Evolutionary conservation across 2,888 invertebrate genomes (phyloP).

Genomic region (Eristalis arbustorum): DNA sequence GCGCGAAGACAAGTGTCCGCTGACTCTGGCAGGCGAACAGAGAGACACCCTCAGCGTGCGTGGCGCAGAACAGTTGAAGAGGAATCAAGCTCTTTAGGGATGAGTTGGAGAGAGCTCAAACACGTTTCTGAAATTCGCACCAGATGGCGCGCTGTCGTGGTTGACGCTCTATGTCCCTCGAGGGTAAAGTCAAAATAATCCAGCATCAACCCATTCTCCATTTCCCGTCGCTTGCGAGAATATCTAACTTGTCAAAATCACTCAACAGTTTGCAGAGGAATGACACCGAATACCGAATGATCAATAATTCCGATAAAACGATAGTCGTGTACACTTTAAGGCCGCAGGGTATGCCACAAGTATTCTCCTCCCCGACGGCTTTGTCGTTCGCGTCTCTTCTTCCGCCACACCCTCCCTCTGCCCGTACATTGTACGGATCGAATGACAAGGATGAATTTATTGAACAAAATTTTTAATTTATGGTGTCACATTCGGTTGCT

Average conservation of each 20-base stretch:
- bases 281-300: slow-evolving; percentile 16
- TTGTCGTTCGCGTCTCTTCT: neutral
- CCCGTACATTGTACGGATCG: neutral
- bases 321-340: neutral
- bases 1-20: no score
- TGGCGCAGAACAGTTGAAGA: no score
- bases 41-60: no score
- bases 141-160: no score
- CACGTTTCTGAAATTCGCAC: no score
- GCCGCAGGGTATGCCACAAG: neutral
- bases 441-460: slow-evolving; percentile 36
- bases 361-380: neutral
- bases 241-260: neutral
- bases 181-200: no score
- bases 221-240: neutral
- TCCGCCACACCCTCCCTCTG: neutral
- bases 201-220: no score
- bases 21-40: no score
- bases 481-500: slow-evolving; percentile 33
- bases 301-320: slow-evolving; percentile 28
- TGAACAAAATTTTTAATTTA: slow-evolving; percentile 51
- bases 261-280: slow-evolving; percentile 1
- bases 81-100: no score
- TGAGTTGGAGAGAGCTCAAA: no score
- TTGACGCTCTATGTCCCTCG: no score